Evolutionary conservation across 2,797 vertebrate genomes (phyloP).

Genomic region (Gallirallus australis): DNA sequence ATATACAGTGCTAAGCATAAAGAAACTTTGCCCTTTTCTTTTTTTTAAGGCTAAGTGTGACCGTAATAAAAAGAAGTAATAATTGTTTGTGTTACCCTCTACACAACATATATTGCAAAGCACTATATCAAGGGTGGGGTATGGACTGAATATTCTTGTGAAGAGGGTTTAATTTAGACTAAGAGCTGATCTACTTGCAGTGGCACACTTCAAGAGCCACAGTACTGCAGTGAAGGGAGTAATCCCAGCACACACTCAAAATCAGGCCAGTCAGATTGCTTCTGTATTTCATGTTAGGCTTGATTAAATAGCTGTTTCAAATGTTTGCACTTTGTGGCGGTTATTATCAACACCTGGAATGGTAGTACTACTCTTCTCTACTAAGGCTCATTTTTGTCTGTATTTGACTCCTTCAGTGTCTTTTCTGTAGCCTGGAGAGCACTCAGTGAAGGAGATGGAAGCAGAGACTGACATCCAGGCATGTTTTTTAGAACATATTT

Average conservation of each 20-base stretch:
- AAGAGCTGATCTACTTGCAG: neutral
- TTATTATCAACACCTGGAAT: neutral
- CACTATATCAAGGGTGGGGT: neutral
- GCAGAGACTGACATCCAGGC: neutral
- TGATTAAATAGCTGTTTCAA: neutral
- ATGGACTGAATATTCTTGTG: neutral
- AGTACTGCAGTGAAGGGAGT: neutral
- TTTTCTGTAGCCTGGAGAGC: neutral
- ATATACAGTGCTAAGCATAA: neutral
- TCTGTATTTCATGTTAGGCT: neutral
- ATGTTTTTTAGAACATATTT: slow-evolving; percentile 7
- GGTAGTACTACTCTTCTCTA: neutral
- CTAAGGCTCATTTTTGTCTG: neutral
- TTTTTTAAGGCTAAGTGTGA: neutral
- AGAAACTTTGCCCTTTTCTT: neutral
- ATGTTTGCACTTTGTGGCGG: neutral
- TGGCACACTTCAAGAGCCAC: neutral
- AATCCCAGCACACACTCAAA: neutral
- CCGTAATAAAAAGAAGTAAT: neutral
- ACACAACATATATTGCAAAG: neutral
- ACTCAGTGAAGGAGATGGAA: neutral
- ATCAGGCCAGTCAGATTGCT: slow-evolving; percentile 5
- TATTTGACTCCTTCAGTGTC: neutral
- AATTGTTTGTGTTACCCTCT: neutral
- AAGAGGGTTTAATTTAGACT: neutral